Percentiles rank a stretch among this genome's conserved stretches.
Conservation (phyloP, 2,888 invertebrate genomes). For the Bugula neritina region DNA sequence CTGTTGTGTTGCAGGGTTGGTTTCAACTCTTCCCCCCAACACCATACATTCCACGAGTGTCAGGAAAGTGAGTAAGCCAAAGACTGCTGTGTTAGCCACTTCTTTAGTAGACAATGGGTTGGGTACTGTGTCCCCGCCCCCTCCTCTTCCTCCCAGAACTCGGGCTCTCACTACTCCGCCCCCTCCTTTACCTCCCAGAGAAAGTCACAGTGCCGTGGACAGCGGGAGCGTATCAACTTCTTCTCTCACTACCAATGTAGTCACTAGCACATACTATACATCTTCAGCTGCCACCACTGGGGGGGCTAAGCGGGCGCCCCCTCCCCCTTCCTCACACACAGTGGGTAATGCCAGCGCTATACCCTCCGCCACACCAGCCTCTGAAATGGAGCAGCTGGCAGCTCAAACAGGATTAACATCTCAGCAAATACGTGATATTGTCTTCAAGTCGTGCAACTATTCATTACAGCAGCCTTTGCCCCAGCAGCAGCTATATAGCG, state of each 20-base stretch:
- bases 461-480: not conserved
- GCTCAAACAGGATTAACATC: not conserved
- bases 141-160: constrained; percentile 27
- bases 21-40: no score
- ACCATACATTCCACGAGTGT: not conserved
- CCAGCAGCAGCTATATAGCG: not conserved
- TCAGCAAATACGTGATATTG: not conserved
- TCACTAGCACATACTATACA: no score
- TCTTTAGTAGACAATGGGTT: not conserved
- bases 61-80: not conserved
- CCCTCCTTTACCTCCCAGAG: constrained; percentile 20
- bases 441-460: not conserved
- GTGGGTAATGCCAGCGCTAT: not conserved
- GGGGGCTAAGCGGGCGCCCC: not conserved
- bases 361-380: constrained; percentile 9
- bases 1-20: no score
- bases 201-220: not conserved
- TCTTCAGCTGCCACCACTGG: no score
- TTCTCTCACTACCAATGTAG: no score
- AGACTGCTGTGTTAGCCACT: not conserved
- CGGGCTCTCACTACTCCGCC: constrained; percentile 11
- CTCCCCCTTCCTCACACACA: not conserved
- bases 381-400: constrained; percentile 4
- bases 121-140: constrained; percentile 15
- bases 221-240: not conserved